A percentile compares a stretch with the other conserved stretches of the same genome.
phyloP scores from a whole-genome alignment of 2,113 vertebrate genomes.

The Grammomys dolichurus region DNA sequence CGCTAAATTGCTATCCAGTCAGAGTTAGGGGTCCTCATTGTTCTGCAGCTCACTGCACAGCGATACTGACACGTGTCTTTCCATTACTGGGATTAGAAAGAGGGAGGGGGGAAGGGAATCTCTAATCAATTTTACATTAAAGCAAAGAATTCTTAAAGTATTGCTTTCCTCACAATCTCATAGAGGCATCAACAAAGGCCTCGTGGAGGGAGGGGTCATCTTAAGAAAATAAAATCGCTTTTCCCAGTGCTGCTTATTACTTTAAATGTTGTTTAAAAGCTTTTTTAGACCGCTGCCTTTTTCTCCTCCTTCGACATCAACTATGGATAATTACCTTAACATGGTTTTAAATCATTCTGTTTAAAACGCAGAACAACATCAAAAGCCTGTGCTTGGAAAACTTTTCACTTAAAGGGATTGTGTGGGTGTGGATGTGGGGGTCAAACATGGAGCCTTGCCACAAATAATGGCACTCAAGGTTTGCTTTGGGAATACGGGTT shows the following conservation, averaged over 20 bases:
- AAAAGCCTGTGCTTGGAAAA: constrained; percentile 71
- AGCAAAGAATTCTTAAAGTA: constrained; percentile 63
- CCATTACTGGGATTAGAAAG: constrained; percentile 1
- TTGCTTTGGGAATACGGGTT: background rate
- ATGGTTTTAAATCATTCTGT: constrained; percentile 82
- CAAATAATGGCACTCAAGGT: background rate
- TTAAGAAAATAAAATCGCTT: constrained; percentile 73
- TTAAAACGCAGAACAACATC: constrained; percentile 74
- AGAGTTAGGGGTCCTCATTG: constrained; percentile 41
- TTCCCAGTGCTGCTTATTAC: constrained; percentile 72
- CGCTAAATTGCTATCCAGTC: constrained; percentile 11
- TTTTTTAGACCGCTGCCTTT: constrained; percentile 73
- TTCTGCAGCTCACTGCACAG: constrained; percentile 59
- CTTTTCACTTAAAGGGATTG: constrained; percentile 77
- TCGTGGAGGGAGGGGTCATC: background rate
- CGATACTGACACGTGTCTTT: constrained; percentile 7
- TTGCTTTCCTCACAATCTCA: constrained; percentile 58
- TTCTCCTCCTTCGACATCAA: constrained; percentile 76
- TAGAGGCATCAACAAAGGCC: constrained; percentile 63
- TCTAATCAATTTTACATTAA: constrained; percentile 71
- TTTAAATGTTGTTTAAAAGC: constrained; percentile 82
- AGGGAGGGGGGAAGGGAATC: background rate
- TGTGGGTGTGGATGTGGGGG: constrained; percentile 58
- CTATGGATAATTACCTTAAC: constrained; percentile 79
- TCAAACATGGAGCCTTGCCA: constrained; percentile 18